A percentile compares a stretch with the other conserved stretches of the same genome.
These are phyloP conservation scores for Drosophila nikananu DNA, from an alignment of 1,140 invertebrate species.

Conservation along the genomic window DNA sequence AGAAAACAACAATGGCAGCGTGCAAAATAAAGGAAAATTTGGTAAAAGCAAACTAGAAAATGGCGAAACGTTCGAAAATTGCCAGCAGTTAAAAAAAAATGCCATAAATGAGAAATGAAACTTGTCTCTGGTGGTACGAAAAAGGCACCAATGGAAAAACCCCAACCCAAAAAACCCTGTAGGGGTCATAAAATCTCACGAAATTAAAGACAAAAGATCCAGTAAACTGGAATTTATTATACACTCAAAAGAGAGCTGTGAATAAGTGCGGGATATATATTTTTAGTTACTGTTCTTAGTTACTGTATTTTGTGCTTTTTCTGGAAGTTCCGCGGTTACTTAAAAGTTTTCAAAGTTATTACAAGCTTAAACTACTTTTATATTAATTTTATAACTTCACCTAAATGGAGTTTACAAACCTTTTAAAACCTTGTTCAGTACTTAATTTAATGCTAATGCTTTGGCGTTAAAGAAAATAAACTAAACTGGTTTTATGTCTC, in stretches of 20 bases:
- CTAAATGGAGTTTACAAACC: background rate
- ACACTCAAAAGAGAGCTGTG: slow-evolving; percentile 6
- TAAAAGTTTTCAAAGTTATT: background rate
- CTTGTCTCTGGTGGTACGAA: slow-evolving; percentile 59
- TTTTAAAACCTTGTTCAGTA: background rate
- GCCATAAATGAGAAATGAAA: slow-evolving; percentile 82
- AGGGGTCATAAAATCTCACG: slow-evolving; percentile 43
- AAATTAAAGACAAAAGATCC: slow-evolving; percentile 30
- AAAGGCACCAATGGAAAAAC: background rate
- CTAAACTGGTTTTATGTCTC: background rate
- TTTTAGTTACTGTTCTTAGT: slow-evolving; percentile 11
- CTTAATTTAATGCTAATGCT: background rate
- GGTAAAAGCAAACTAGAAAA: slow-evolving; percentile 64
- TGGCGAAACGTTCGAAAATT: slow-evolving; percentile 76
- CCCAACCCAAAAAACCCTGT: background rate
- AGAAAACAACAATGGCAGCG: slow-evolving; percentile 31
- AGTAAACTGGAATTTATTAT: slow-evolving; percentile 25
- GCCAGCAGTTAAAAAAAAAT: slow-evolving; percentile 69
- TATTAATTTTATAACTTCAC: slow-evolving; percentile 1
- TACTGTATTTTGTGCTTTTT: slow-evolving; percentile 1
- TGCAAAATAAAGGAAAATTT: slow-evolving; percentile 45
- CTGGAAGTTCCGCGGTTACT: background rate
- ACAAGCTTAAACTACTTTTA: background rate
- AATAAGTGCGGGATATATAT: background rate
- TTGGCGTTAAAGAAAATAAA: background rate